Base-by-base conservation (phyloP, 2,888 invertebrate species). In the Xanthorhoe designata region DNA sequence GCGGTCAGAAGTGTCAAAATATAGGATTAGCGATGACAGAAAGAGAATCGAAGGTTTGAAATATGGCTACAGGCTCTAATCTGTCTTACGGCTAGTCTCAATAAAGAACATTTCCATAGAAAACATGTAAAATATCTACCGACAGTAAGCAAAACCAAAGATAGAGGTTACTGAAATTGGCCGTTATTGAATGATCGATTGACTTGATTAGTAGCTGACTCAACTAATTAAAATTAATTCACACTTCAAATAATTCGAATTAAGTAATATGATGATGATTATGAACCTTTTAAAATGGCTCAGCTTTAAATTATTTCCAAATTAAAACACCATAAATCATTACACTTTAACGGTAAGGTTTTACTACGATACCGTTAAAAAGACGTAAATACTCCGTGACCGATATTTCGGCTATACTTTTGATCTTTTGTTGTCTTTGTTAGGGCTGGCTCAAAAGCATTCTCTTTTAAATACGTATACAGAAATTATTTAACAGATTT, bases 401-500 rank as follows among this genome's bases (percentile, higher is more conserved):
- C 63, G 71, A 71, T 71, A 68, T 71, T 70, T 66, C 57, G 65
- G 64, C 58, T 58, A 66, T 69, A 57, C 61, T 63, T 64, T 67
- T 68, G 64, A 68, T 66, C 68, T 70, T 68, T 72, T 70, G 72
- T 72, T 65, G 58, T 58, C 58, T 68, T 69, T 67, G 52, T 64
- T 62, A 67, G 66, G 72, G 68, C 57, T 68, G 72, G n/a, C 67
- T 42, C 38, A 7, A 47, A 17, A 47, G 47, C 5, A 47, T 17
- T 8, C 7, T 47, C 7, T 15, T 13, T 17, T 15, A 47, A 15
- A 2, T 10, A n/a, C 15, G 4, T 15, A 35, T n/a, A n/a, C n/a
- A n/a, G n/a, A n/a, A n/a, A n/a, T n/a, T n/a, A n/a, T n/a, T n/a
- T n/a, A n/a, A n/a, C n/a, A n/a, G n/a, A n/a, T n/a, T n/a, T n/a